Evolutionary conservation across 2,113 vertebrate genomes (phyloP), one percentile per base, ranked within the genome.

Genomic region (Brachionichthys hirsutus): DNA sequence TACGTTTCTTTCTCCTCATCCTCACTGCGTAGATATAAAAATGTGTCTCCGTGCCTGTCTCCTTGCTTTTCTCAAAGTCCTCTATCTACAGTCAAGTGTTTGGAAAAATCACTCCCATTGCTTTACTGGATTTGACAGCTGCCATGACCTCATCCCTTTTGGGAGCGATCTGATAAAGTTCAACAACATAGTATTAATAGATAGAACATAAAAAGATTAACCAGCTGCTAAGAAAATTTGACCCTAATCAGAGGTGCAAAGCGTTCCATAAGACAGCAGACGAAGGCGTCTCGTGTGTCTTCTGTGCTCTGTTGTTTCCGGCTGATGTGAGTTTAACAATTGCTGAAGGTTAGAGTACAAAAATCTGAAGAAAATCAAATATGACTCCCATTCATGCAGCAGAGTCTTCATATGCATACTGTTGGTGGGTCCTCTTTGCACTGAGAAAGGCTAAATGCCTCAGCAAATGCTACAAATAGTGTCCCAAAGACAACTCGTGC

Each of bases 41-140:
- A 74, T 71, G 57, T 62, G 58, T 35, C 54, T 43, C n/a, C 67
- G 53, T 14, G 14, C 59, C 42, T 50, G 62, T 59, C 60, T 60
- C 51, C 22, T 61, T 41, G 43, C 42, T 22, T 62, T 48, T 44
- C 58, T 73, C 34, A 13, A 10, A 51, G 51, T 16, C 16, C n/a
- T 61, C 34, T 46, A 45, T 45, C 62, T 16, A 70, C 43, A 67
- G 24, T 44, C 61, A 47, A n/a, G n/a, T 24, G 42, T 43, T 57
- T 62, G 20, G 14, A 12, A 60, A 47, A 61, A 54, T 34, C 1
- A 11, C 22, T 47, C 34, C 8, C 45, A 34, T 11, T 24, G 12
- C 44, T 62, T 51, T 62, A 36, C 19, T 13, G 20, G 50, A 44
- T 65, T 40, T 40, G 2, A 60, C 62, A 65, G 52, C 55, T 62